phyloP scores from a whole-genome alignment of 1,140 invertebrate genomes.

The Helicoverpa zea region DNA sequence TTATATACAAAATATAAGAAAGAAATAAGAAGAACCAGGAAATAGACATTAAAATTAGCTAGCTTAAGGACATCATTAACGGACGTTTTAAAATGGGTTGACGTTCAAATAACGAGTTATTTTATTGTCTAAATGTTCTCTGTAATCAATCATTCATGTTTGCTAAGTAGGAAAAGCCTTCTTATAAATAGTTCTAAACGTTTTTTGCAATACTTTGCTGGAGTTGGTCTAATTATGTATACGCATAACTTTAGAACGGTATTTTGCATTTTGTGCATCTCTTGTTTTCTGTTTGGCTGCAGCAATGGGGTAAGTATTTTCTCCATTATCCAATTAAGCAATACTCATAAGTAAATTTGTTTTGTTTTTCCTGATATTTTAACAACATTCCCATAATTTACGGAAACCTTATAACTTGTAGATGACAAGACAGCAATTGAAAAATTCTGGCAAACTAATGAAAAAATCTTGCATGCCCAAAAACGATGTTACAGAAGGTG shows the following conservation, averaged over 20 bases:
- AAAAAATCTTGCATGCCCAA: slow-evolving; percentile 81
- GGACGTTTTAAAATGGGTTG: not conserved
- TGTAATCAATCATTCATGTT: slow-evolving; percentile 51
- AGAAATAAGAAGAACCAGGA: not conserved
- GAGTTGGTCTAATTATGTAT: slow-evolving; percentile 29
- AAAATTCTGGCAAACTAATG: slow-evolving; percentile 80
- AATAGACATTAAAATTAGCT: not conserved
- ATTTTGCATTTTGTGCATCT: not conserved
- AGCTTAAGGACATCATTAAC: slow-evolving; percentile 15
- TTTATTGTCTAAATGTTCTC: slow-evolving; percentile 41
- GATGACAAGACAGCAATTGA: slow-evolving; percentile 82
- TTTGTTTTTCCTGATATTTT: not conserved
- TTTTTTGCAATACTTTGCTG: slow-evolving; percentile 40
- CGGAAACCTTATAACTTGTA: slow-evolving; percentile 37
- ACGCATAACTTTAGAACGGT: slow-evolving; percentile 1
- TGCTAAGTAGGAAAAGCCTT: slow-evolving; percentile 43
- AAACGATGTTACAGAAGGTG: slow-evolving; percentile 82
- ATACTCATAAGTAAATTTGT: not conserved
- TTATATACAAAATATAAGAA: no score
- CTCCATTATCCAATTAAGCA: not conserved
- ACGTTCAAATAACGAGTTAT: slow-evolving; percentile 47
- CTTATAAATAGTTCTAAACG: slow-evolving; percentile 45
- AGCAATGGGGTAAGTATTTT: slow-evolving; percentile 41
- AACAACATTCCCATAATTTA: not conserved
- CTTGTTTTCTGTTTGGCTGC: slow-evolving; percentile 28